Conservation (phyloP, 1,140 invertebrate genomes). For the Apis mellifera region DNA sequence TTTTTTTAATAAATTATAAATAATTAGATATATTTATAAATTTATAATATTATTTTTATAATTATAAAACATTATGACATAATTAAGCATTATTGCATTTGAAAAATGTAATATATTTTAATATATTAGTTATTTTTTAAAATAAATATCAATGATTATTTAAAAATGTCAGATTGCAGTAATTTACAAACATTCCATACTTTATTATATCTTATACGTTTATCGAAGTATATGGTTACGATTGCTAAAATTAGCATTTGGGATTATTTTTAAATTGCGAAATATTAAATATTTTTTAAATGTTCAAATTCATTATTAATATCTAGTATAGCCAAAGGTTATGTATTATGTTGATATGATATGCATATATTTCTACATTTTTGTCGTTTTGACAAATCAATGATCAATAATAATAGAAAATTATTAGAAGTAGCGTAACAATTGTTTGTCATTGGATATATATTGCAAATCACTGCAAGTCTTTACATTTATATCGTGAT, state of each 20-base stretch:
- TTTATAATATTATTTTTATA: too few species aligned
- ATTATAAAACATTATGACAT: too few species aligned
- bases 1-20: too few species aligned
- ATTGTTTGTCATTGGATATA: neutral
- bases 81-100: too few species aligned
- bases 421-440: neutral
- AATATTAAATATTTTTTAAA: neutral
- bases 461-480: neutral
- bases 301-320: too few species aligned
- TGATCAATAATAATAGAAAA: neutral
- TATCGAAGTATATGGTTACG: neutral
- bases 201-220: neutral
- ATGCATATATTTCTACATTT: neutral
- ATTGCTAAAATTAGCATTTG: neutral
- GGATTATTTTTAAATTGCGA: neutral
- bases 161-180: neutral
- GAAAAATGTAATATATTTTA: too few species aligned
- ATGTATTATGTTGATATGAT: too few species aligned
- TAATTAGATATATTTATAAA: too few species aligned
- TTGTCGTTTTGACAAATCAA: neutral
- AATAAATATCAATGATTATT: neutral
- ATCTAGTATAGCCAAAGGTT: too few species aligned
- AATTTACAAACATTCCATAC: neutral
- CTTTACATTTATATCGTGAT: neutral
- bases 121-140: too few species aligned